These are phyloP conservation scores for Scaptomyza tumidula DNA, from an alignment of 2,888 invertebrate genomes.

Conservation along the genomic window DNA sequence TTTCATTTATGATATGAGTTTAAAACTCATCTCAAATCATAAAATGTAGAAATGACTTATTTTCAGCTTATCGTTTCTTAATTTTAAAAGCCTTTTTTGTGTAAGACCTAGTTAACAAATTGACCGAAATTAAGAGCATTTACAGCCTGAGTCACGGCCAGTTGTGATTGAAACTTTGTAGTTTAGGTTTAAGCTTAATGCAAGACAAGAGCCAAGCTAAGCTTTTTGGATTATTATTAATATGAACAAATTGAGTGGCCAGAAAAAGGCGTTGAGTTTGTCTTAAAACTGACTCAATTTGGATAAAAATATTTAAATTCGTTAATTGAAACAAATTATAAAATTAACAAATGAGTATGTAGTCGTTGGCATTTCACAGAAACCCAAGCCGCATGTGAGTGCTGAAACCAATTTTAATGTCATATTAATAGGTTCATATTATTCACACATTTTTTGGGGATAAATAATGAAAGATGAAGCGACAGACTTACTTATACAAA, in stretches of 20 bases:
- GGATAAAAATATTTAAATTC: conserved; percentile 23
- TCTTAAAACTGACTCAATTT: conserved; percentile 30
- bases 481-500: conserved; percentile 6
- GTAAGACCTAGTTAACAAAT: conserved; percentile 3
- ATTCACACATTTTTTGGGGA: too few species aligned
- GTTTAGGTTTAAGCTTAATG: not conserved
- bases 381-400: too few species aligned
- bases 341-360: conserved; percentile 44
- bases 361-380: conserved; percentile 20
- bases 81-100: conserved; percentile 34
- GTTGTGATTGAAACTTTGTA: not conserved
- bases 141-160: not conserved
- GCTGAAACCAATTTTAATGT: conserved; percentile 65
- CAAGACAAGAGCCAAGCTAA: not conserved
- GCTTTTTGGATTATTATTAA: conserved; percentile 8
- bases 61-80: not conserved
- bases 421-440: conserved; percentile 72
- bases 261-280: conserved; percentile 26
- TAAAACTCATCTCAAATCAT: not conserved
- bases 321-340: conserved; percentile 30
- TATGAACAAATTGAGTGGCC: conserved; percentile 9
- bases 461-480: conserved; percentile 30
- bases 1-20: not conserved
- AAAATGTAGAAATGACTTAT: conserved; percentile 11
- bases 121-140: conserved; percentile 7